Conservation (phyloP, 2,797 vertebrate species). For the Martes flavigula region DNA sequence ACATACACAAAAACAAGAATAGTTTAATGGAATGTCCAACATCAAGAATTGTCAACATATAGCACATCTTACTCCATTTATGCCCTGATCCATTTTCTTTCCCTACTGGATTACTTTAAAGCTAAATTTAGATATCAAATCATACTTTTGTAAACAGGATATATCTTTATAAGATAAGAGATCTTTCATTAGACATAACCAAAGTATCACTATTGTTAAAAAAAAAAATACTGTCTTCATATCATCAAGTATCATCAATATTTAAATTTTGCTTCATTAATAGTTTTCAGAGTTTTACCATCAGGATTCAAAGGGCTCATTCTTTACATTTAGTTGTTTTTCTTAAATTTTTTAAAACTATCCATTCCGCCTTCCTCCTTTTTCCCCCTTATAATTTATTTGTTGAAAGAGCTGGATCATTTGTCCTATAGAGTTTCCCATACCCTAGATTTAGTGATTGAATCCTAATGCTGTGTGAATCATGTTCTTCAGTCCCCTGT, state of each 20-base stretch:
- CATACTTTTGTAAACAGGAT: neutral
- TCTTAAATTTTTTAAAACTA: neutral
- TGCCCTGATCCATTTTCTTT: neutral
- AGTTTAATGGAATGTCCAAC: neutral
- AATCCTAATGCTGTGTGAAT: neutral
- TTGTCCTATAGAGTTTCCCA: neutral
- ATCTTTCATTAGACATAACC: neutral
- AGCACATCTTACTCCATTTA: neutral
- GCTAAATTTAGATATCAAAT: neutral
- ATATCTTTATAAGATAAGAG: neutral
- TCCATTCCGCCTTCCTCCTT: neutral
- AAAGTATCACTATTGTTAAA: neutral
- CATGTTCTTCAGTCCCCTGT: neutral
- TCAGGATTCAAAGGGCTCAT: neutral
- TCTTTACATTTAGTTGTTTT: slow-evolving; percentile 19
- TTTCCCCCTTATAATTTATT: neutral
- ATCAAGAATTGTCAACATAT: neutral
- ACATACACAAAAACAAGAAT: neutral
- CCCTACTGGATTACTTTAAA: neutral
- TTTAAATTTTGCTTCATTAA: neutral
- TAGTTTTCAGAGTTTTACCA: neutral
- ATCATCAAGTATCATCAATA: neutral
- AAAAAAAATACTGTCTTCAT: neutral
- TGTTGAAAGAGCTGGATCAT: neutral
- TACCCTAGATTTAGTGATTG: neutral